These are phyloP conservation scores for Ptychoptera contaminata DNA, from an alignment of 2,888 invertebrate species.

Conservation along the genomic window DNA sequence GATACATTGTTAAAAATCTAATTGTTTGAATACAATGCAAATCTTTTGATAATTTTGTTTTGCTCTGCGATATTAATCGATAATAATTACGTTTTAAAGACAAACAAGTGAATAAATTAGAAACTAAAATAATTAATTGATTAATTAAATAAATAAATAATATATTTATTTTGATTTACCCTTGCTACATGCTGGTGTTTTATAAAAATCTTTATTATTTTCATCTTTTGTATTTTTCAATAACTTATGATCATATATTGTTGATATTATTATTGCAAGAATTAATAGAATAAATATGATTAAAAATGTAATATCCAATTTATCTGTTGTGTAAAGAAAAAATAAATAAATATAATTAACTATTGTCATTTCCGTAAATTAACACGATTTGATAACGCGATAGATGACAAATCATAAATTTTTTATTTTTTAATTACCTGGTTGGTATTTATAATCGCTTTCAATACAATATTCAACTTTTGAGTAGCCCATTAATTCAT, in stretches of 20 bases:
- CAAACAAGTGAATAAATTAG: constrained; percentile 5
- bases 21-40: constrained; percentile 7
- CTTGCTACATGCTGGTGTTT: constrained; percentile 1
- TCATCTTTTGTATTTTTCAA: not conserved
- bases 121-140: not conserved
- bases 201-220: constrained; percentile 5
- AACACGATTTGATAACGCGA: not conserved
- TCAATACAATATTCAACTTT: constrained; percentile 8
- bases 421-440: constrained; percentile 1
- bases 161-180: too few relatives aligned
- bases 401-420: not conserved
- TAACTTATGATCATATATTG: constrained; percentile 6
- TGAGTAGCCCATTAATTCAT: constrained; percentile 7
- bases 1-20: constrained; percentile 5
- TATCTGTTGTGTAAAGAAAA: constrained; percentile 2
- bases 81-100: constrained; percentile 9
- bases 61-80: not conserved
- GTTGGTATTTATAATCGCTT: constrained; percentile 1
- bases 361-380: not conserved
- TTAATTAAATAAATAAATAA: not conserved
- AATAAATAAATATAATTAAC: not conserved
- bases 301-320: constrained; percentile 2
- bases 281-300: not conserved
- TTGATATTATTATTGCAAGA: constrained; percentile 1
- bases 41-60: constrained; percentile 6